Evolutionary conservation across 2,113 vertebrate genomes (phyloP).

Genomic region (Notiomystis cincta): DNA sequence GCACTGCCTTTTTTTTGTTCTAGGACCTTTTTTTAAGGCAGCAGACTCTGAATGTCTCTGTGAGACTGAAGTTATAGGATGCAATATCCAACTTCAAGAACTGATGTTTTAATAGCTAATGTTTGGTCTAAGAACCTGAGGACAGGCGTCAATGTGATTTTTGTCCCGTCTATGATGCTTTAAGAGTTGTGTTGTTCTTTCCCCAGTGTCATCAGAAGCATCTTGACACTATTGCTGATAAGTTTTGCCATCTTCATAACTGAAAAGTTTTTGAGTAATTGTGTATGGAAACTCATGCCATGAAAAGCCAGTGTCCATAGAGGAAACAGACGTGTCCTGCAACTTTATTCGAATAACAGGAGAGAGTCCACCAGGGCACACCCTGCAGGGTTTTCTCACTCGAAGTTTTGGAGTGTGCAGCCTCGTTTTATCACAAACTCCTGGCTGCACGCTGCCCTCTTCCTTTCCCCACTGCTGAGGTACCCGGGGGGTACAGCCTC

Average conservation of each 20-base stretch:
- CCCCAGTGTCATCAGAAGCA: neutral
- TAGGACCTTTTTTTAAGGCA: neutral
- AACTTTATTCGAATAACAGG: fast-evolving
- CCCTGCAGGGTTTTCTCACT: fast-evolving
- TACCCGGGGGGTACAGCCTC: neutral
- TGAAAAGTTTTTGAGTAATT: neutral
- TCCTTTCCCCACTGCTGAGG: neutral
- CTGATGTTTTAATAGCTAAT: neutral
- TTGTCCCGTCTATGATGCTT: neutral
- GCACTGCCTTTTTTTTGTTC: neutral
- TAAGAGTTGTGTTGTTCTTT: neutral
- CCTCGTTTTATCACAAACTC: neutral
- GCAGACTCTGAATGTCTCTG: neutral
- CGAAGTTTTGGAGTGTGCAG: fast-evolving
- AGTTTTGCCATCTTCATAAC: neutral
- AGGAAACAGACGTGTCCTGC: neutral
- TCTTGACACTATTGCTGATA: neutral
- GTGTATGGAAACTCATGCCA: neutral
- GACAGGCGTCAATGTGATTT: fast-evolving
- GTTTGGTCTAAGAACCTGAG: neutral
- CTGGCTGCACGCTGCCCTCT: fast-evolving
- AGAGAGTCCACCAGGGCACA: neutral
- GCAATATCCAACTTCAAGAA: neutral
- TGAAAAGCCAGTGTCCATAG: neutral
- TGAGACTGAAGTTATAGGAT: neutral